A percentile compares a stretch with the other conserved stretches of the same genome.
phyloP scores from a whole-genome alignment of 2,797 vertebrate species.

The Petrocephalus sullivani region DNA sequence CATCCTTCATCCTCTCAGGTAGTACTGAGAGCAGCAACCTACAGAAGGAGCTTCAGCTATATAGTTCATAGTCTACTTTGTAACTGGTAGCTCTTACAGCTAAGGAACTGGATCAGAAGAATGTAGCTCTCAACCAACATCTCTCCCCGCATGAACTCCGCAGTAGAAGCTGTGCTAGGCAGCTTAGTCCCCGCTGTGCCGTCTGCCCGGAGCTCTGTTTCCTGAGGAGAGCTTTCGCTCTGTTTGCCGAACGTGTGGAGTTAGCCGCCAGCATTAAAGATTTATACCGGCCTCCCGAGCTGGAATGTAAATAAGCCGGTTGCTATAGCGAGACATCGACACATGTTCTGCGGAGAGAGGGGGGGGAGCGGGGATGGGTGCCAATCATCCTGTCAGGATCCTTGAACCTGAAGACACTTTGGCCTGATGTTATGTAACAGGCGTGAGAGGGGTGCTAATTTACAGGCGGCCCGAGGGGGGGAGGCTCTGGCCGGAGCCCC shows the following conservation, averaged over 20 bases:
- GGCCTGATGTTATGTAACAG: not conserved
- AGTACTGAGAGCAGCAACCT: not conserved
- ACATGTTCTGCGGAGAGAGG: not conserved
- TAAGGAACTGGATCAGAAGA: not conserved
- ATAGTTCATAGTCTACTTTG: not conserved
- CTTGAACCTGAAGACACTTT: not conserved
- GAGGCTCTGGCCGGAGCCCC: not conserved
- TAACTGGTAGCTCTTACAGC: not conserved
- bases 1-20: not conserved
- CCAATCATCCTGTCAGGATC: not conserved
- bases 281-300: not conserved
- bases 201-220: not conserved
- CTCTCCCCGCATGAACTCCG: not conserved
- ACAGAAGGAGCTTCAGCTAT: not conserved
- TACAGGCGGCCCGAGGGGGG: not conserved
- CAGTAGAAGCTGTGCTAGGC: not conserved
- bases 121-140: not conserved
- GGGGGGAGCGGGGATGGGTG: not conserved
- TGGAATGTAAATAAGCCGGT: slow-evolving; percentile 14
- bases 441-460: not conserved
- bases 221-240: not conserved
- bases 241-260: not conserved
- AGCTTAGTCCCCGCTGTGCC: not conserved
- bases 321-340: not conserved
- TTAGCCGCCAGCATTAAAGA: slow-evolving; percentile 13